Conservation (phyloP, 2,888 invertebrate genomes). For the Eupithecia tripunctaria region DNA sequence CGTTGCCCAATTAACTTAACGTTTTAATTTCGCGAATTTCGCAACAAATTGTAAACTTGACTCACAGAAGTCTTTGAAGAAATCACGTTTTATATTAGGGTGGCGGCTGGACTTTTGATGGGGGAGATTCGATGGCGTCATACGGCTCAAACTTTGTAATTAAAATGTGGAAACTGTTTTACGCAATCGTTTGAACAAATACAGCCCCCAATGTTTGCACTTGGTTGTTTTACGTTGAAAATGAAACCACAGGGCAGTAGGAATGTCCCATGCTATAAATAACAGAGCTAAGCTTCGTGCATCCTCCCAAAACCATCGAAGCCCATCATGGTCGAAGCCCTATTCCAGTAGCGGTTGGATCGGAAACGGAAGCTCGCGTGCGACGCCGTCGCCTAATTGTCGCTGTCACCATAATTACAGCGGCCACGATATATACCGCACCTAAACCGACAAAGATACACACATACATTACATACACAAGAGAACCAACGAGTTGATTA, state of each 20-base stretch:
- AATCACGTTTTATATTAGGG: slow-evolving; percentile 21
- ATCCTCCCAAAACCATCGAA: slow-evolving; percentile 33
- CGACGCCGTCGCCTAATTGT: slow-evolving; percentile 62
- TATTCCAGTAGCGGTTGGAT: slow-evolving; percentile 64
- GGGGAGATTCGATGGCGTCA: neutral
- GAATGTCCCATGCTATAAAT: neutral
- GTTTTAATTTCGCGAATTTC: slow-evolving; percentile 40
- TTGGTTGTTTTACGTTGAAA: neutral
- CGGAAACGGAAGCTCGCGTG: slow-evolving; percentile 80
- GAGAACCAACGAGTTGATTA: slow-evolving; percentile 19
- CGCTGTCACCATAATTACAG: slow-evolving; percentile 70
- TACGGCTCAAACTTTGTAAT: neutral
- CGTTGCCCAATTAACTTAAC: slow-evolving; percentile 41
- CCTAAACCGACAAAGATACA: slow-evolving; percentile 21
- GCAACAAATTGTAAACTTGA: slow-evolving; percentile 17
- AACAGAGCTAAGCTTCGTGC: neutral
- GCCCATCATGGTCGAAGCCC: slow-evolving; percentile 43
- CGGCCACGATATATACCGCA: slow-evolving; percentile 61
- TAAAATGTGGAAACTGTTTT: neutral
- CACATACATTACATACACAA: neutral
- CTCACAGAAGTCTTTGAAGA: slow-evolving; percentile 12
- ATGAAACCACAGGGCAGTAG: neutral
- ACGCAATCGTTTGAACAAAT: neutral
- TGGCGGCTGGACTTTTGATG: neutral
- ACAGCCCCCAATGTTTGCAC: neutral